These are phyloP conservation scores for Agelastica alni DNA, from an alignment of 2,888 invertebrate genomes.

Conservation along the genomic window DNA sequence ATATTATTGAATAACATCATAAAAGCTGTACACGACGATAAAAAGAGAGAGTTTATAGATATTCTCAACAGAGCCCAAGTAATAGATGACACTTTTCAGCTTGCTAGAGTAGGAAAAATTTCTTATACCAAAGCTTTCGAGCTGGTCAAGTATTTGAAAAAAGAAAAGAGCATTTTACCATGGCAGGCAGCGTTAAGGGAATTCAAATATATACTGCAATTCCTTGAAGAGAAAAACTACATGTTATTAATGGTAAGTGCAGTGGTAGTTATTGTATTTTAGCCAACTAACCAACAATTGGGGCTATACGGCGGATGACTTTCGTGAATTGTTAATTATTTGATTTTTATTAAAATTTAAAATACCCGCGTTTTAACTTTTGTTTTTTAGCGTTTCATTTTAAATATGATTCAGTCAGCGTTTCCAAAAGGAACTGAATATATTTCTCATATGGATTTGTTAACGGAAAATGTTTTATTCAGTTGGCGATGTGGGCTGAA, in stretches of 20 bases:
- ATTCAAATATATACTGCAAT: conserved; percentile 46
- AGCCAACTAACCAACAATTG: too few species aligned
- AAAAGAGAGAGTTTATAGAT: conserved; percentile 58
- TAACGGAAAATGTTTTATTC: conserved; percentile 63
- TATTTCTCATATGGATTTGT: conserved; percentile 57
- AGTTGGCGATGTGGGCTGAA: conserved; percentile 67
- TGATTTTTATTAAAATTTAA: too few species aligned
- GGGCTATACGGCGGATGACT: too few species aligned
- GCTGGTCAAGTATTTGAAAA: conserved; percentile 69
- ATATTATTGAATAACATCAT: conserved; percentile 62
- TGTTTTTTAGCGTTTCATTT: conserved; percentile 17
- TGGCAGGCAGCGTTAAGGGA: conserved; percentile 71
- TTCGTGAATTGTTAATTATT: too few species aligned
- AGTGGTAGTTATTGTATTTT: neutral
- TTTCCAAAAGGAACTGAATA: conserved; percentile 11
- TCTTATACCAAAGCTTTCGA: conserved; percentile 67
- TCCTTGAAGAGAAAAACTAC: conserved; percentile 29
- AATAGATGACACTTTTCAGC: conserved; percentile 78
- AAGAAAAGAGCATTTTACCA: conserved; percentile 74
- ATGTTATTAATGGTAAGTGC: conserved; percentile 26
- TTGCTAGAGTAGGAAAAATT: conserved; percentile 70
- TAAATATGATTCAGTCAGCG: conserved; percentile 17
- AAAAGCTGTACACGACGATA: conserved; percentile 56
- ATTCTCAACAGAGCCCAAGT: conserved; percentile 74
- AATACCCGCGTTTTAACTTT: too few species aligned